Evolutionary conservation across 2,888 invertebrate species (phyloP), one percentile per base, ranked within the genome.

Genomic region (Coelinius sp.): DNA sequence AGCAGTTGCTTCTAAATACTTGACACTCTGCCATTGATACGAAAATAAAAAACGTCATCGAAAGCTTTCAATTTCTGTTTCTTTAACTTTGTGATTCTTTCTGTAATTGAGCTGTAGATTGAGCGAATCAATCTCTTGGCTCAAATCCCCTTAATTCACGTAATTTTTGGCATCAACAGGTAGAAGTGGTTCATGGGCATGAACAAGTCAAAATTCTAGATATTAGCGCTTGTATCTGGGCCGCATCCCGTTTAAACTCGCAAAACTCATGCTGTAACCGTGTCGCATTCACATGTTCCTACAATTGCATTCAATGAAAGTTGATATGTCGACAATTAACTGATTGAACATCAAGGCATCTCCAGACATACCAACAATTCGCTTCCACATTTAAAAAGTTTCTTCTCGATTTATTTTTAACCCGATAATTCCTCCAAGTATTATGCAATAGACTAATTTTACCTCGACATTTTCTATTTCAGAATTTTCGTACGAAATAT

Each of bases 231-330:
- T 63, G 31, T 46, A 68, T 77, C 75, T 79, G 73, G 80, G 79
- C 74, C 78, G 79, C 74, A 84, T 83, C 83, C 84, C 80, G 81
- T 81, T 84, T 83, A 81, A 79, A 80, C 73, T 78, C 79, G 80
- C 76, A 79, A 73, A 74, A 78, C 72, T 76, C 71, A 79, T 78
- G 80, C 78, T 78, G 78, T 79, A 83, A 83, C 76, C 75, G 78
- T 80, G 78, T 80, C 78, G 82, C 82, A 80, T 82, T 75, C 76
- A 77, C 79, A 77, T 73, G 78, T 78, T 82, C 71, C 78, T 75
- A 76, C 84, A 85, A 85, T 85, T 85, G 83, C 72, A 78, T 78
- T 81, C 84, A 85, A 85, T 85, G 84, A 85, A 84, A 85, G 84
- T 78, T 84, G 84, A 85, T 85, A 85, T 75, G 80, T 77, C 75